Percentiles rank a stretch among this genome's conserved stretches.
Evolutionary conservation across 1,140 invertebrate genomes (phyloP).

Genomic region (Panonychus citri): DNA sequence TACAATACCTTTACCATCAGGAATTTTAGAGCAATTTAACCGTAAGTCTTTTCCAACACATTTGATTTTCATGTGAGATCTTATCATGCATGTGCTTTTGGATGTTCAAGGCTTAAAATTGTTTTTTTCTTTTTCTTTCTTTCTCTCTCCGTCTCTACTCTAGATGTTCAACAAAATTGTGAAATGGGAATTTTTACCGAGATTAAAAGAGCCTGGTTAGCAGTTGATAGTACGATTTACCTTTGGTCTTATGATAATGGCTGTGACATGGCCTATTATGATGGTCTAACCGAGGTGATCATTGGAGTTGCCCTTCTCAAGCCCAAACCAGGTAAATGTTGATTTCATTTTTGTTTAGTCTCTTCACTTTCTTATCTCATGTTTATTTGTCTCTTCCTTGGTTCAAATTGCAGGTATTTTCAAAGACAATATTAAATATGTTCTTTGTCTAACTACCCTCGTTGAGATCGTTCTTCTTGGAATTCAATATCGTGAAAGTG

Average conservation of each 20-base stretch:
- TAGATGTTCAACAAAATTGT: slow-evolving; percentile 77
- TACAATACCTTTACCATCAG: slow-evolving; percentile 64
- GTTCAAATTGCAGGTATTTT: slow-evolving; percentile 32
- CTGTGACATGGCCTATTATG: slow-evolving; percentile 24
- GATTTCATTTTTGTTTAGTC: not conserved
- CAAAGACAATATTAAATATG: slow-evolving; percentile 69
- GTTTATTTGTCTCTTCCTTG: not conserved
- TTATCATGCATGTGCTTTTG: slow-evolving; percentile 4
- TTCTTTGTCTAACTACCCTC: slow-evolving; percentile 69
- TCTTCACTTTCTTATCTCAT: slow-evolving; percentile 13
- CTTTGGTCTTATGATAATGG: slow-evolving; percentile 81
- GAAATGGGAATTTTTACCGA: slow-evolving; percentile 89
- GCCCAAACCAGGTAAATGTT: slow-evolving; percentile 15
- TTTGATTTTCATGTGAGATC: slow-evolving; percentile 1
- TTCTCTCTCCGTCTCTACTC: slow-evolving; percentile 6
- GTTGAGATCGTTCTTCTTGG: slow-evolving; percentile 48
- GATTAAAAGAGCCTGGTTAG: slow-evolving; percentile 83
- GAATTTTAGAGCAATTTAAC: slow-evolving; percentile 76
- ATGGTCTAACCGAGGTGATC: slow-evolving; percentile 21
- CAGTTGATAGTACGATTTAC: slow-evolving; percentile 93
- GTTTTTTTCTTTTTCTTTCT: not conserved
- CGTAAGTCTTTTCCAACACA: slow-evolving; percentile 65
- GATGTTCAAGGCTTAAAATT: too few relatives aligned
- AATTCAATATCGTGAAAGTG: slow-evolving; percentile 23
- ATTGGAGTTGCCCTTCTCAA: slow-evolving; percentile 18